A percentile compares a stretch with the other conserved stretches of the same genome.
phyloP scores from a whole-genome alignment of 2,113 vertebrate species.

The Oreotrochilus melanogaster region DNA sequence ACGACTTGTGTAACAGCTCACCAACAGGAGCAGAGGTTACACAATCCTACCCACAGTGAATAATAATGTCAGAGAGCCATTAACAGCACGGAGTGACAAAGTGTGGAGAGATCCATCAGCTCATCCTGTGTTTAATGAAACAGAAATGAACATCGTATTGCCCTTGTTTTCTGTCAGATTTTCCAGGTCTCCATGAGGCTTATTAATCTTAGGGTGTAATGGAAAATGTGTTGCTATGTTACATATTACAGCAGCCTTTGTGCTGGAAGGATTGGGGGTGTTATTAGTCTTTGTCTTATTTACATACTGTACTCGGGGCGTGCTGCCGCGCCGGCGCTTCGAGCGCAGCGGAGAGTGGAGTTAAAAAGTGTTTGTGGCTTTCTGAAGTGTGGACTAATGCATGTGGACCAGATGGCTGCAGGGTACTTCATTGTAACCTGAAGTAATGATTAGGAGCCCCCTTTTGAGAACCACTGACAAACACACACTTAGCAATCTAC shows the following conservation, averaged over 20 bases:
- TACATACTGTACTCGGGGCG: slow-evolving; percentile 14
- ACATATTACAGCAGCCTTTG: slow-evolving; percentile 16
- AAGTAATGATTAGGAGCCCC: neutral
- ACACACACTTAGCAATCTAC: neutral
- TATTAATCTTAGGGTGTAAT: slow-evolving; percentile 72
- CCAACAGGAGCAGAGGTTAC: slow-evolving; percentile 58
- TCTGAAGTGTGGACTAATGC: slow-evolving; percentile 1
- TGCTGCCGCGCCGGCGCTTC: neutral
- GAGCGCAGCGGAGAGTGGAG: neutral
- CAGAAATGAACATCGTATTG: slow-evolving; percentile 65
- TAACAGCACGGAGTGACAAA: slow-evolving; percentile 58
- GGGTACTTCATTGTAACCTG: slow-evolving; percentile 40
- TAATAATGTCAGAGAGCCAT: slow-evolving; percentile 49
- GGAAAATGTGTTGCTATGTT: slow-evolving; percentile 62
- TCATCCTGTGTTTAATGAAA: slow-evolving; percentile 71
- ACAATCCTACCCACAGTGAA: slow-evolving; percentile 43
- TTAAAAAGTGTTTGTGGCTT: slow-evolving; percentile 15
- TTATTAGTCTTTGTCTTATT: slow-evolving; percentile 72
- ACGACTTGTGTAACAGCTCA: slow-evolving; percentile 23
- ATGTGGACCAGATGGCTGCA: slow-evolving; percentile 46
- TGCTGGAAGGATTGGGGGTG: neutral
- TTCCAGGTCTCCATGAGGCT: slow-evolving; percentile 42
- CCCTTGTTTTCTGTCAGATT: slow-evolving; percentile 67
- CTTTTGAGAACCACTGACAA: neutral
- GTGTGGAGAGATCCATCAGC: slow-evolving; percentile 48